Conservation (phyloP, 1,140 invertebrate species). For the Pteromalus puparum region DNA sequence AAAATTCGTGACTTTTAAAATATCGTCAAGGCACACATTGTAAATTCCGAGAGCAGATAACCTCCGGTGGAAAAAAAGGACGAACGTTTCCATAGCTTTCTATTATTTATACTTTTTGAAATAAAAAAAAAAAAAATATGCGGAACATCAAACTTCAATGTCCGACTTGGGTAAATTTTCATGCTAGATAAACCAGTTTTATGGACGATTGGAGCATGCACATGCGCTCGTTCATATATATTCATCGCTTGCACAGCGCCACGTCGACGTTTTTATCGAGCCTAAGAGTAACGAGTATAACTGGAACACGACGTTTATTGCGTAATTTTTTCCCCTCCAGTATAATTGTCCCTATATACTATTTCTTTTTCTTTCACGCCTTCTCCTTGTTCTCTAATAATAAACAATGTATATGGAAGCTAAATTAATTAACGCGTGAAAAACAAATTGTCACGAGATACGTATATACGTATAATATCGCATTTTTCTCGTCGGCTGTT, state of each 20-base stretch:
- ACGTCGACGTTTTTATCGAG: slow-evolving; percentile 36
- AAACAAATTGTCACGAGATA: background rate
- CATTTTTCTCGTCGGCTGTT: background rate
- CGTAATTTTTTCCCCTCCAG: slow-evolving; percentile 34
- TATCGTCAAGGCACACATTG: background rate
- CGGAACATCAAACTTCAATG: slow-evolving; percentile 23
- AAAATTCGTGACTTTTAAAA: no score
- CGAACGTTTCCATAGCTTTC: background rate
- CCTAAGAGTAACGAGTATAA: slow-evolving; percentile 42
- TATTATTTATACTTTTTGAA: background rate
- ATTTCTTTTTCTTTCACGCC: slow-evolving; percentile 23
- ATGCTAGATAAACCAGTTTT: slow-evolving; percentile 39
- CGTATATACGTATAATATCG: background rate
- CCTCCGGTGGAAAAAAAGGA: background rate
- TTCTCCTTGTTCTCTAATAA: background rate
- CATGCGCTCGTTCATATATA: background rate
- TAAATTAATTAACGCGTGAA: background rate
- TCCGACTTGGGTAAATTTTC: slow-evolving; percentile 45
- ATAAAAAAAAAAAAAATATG: slow-evolving; percentile 16
- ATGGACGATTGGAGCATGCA: background rate
- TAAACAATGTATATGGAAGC: background rate
- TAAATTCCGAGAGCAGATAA: background rate
- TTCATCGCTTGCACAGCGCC: slow-evolving; percentile 29
- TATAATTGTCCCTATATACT: background rate
- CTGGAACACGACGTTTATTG: slow-evolving; percentile 36